phyloP scores from a whole-genome alignment of 2,113 vertebrate genomes.

The Corapipo altera region DNA sequence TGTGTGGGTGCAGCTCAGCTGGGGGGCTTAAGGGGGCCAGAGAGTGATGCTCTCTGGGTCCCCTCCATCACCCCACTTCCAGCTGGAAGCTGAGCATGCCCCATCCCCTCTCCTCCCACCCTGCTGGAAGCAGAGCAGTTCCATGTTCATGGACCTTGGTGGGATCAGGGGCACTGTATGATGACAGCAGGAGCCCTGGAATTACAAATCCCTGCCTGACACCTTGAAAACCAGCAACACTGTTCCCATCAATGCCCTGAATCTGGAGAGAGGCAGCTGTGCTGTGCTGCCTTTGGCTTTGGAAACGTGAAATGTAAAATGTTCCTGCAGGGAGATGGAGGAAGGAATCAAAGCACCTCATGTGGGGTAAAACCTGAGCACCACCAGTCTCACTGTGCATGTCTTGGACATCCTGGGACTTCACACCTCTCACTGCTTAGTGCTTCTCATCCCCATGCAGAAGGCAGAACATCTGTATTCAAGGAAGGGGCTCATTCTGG shows the following conservation, averaged over 20 bases:
- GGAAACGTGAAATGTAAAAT: background rate
- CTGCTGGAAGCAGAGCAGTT: background rate
- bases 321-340: background rate
- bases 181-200: background rate
- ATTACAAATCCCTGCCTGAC: background rate
- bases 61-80: background rate
- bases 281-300: background rate
- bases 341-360: background rate
- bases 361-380: background rate
- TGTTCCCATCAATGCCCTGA: accelerated
- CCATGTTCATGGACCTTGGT: background rate
- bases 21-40: background rate
- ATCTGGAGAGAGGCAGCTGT: background rate
- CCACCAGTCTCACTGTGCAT: accelerated
- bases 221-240: accelerated
- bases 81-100: no score
- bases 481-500: background rate
- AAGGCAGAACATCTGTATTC: accelerated
- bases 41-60: background rate
- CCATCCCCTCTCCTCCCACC: accelerated
- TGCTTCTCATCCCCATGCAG: accelerated
- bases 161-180: background rate
- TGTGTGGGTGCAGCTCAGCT: background rate
- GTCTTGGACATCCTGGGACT: background rate
- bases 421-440: accelerated